Evolutionary conservation across 2,888 invertebrate species (phyloP).

Genomic region (Polyommatus iphigenia): DNA sequence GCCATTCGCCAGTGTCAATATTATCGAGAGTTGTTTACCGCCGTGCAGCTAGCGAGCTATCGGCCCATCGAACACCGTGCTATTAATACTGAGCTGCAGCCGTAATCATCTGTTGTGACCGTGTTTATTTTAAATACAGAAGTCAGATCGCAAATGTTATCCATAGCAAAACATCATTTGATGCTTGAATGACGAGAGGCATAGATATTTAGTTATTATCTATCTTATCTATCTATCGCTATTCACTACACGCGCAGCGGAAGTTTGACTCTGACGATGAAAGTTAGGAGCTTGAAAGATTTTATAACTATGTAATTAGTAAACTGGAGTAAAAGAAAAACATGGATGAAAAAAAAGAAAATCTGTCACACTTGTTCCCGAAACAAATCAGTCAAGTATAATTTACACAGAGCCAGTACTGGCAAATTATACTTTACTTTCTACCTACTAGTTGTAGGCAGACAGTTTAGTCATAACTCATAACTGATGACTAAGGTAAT

Average conservation of each 20-base stretch:
- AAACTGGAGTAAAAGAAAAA: too few species aligned
- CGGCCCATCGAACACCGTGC: background rate
- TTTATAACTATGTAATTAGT: too few species aligned
- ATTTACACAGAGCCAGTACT: too few species aligned
- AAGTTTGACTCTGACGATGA: background rate
- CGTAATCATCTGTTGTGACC: background rate
- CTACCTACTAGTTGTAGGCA: background rate
- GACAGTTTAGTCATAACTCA: background rate
- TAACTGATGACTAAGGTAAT: background rate
- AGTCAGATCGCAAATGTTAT: background rate
- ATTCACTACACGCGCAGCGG: background rate
- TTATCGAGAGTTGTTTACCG: slow-evolving; percentile 7
- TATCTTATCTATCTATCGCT: background rate
- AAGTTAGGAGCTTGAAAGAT: background rate
- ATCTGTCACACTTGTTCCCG: too few species aligned
- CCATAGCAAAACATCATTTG: background rate
- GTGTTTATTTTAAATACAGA: background rate
- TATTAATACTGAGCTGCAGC: background rate
- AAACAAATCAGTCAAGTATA: too few species aligned
- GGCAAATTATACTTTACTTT: too few species aligned
- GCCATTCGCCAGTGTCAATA: background rate
- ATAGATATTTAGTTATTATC: background rate
- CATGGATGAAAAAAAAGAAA: too few species aligned
- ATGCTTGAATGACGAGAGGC: background rate
- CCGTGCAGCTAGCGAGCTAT: background rate